phyloP scores from a whole-genome alignment of 2,888 invertebrate genomes.

The Polydrusus cervinus region DNA sequence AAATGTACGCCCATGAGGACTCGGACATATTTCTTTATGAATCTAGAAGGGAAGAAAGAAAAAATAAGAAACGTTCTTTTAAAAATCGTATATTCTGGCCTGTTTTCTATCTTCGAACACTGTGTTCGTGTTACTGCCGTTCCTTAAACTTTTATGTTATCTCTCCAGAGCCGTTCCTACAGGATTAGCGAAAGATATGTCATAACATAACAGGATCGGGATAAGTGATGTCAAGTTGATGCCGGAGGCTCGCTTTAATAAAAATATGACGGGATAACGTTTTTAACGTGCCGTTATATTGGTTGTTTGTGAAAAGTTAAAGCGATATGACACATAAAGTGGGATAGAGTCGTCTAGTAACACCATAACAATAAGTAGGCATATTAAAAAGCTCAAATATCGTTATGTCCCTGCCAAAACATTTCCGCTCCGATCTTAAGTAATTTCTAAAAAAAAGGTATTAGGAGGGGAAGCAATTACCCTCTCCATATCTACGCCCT shows the following conservation, averaged over 20 bases:
- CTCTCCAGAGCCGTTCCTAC: slow-evolving; percentile 19
- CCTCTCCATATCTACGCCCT: no score
- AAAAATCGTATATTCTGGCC: slow-evolving; percentile 32
- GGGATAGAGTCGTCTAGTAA: neutral
- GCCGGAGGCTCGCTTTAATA: slow-evolving; percentile 23
- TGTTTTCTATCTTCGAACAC: neutral
- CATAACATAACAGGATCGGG: slow-evolving; percentile 32
- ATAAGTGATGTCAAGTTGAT: slow-evolving; percentile 26
- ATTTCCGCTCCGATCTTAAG: no score
- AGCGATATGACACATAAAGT: neutral
- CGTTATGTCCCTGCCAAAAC: no score
- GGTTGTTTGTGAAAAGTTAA: neutral
- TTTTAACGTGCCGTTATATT: slow-evolving; percentile 13
- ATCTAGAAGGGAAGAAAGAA: no score
- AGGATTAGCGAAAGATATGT: slow-evolving; percentile 34
- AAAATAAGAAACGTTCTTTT: no score
- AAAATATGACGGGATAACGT: slow-evolving; percentile 31
- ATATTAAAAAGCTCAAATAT: neutral
- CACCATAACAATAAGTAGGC: neutral
- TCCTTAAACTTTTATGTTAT: slow-evolving; percentile 19
- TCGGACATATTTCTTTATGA: no score
- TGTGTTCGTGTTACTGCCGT: slow-evolving; percentile 5
- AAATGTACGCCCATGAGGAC: no score
- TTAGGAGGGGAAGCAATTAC: no score
- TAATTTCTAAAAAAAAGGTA: no score